Evolutionary conservation across 2,797 vertebrate genomes (phyloP).

Genomic region (Decapterus maruadsi): DNA sequence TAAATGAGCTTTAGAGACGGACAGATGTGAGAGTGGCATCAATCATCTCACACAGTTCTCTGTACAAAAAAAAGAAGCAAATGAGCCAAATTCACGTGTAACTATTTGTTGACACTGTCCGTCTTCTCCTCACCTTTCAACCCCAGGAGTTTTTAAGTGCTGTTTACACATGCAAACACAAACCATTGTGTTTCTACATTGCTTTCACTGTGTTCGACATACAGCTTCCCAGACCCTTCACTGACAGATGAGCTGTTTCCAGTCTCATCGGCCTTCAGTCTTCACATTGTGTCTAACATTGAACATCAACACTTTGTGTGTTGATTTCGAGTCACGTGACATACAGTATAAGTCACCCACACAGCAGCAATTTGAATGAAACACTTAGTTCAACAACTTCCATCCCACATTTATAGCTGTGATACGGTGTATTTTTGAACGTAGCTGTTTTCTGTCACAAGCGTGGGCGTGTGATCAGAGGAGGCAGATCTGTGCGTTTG

Average conservation of each 20-base stretch:
- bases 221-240: neutral
- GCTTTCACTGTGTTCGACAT: neutral
- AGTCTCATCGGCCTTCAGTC: slow-evolving; percentile 18
- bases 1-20: too few species aligned
- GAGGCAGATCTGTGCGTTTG: slow-evolving; percentile 25
- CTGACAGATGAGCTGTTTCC: neutral
- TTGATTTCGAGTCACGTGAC: neutral
- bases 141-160: neutral
- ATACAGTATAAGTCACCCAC: slow-evolving; percentile 1
- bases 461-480: slow-evolving; percentile 14
- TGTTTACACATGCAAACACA: neutral
- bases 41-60: neutral
- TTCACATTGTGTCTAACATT: slow-evolving; percentile 15
- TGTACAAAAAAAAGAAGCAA: neutral
- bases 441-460: slow-evolving; percentile 19
- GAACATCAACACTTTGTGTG: too few species aligned
- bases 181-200: neutral
- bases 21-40: neutral
- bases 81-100: neutral
- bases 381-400: slow-evolving; percentile 12
- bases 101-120: neutral
- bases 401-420: neutral
- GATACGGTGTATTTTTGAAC: slow-evolving; percentile 24
- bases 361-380: slow-evolving; percentile 13
- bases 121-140: too few species aligned